These are phyloP conservation scores for Helleia helle DNA, from an alignment of 2,888 invertebrate genomes.

Conservation along the genomic window DNA sequence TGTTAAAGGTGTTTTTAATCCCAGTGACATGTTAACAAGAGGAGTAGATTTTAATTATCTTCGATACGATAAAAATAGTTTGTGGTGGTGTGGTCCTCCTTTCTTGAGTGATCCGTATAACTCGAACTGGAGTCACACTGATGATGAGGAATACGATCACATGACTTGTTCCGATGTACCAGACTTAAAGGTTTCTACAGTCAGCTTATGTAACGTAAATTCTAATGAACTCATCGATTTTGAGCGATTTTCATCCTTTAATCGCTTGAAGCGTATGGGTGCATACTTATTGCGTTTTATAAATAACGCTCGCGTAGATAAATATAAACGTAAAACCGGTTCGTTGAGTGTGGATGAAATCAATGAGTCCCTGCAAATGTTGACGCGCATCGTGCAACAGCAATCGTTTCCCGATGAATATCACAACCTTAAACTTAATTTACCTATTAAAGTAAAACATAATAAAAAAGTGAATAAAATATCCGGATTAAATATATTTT, in stretches of 20 bases:
- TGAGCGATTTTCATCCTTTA: no score
- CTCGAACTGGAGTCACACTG: background rate
- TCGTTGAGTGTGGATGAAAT: constrained; percentile 13
- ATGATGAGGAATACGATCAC: background rate
- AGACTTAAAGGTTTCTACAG: background rate
- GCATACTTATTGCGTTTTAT: no score
- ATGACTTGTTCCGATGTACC: background rate
- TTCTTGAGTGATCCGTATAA: background rate
- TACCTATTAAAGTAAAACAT: constrained; percentile 2
- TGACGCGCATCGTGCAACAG: no score
- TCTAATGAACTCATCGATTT: no score
- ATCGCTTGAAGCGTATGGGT: background rate
- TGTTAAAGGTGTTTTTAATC: background rate
- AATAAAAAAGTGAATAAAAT: constrained; percentile 5
- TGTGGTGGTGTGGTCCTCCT: background rate
- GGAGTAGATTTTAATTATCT: background rate
- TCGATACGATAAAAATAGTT: background rate
- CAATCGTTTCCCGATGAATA: constrained; percentile 11
- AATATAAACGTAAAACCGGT: constrained; percentile 2
- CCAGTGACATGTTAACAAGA: background rate
- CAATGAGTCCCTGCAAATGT: background rate
- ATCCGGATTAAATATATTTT: constrained; percentile 9
- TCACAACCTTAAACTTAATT: background rate
- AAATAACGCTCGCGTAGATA: constrained; percentile 10
- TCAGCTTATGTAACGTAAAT: no score